Evolutionary conservation across 2,797 vertebrate genomes (phyloP), one percentile per base, ranked within the genome.

Genomic region (Hyperoplus immaculatus): DNA sequence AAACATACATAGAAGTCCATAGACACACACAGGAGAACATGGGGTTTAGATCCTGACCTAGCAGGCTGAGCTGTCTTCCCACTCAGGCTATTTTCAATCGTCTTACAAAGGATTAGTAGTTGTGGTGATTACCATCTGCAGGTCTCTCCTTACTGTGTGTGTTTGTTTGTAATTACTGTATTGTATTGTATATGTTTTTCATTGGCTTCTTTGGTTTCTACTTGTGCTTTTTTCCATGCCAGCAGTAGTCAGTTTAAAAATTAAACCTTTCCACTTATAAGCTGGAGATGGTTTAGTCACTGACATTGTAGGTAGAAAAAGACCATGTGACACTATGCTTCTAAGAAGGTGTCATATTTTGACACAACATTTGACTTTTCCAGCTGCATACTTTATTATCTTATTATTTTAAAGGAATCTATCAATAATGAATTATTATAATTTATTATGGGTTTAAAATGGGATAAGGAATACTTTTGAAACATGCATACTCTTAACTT

Each of bases 71-170:
- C 50, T 69, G 47, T 59, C 69, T 72, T 69, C 8, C 14, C 73
- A 73, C 71, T 71, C 64, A 6, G 80, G 89, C 91, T 95, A 94
- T 95, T 94, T 95, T 83, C 85, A 93, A 82, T 90, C 75, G 86
- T 89, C 85, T 94, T 94, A 94, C 59, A 55, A 65, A 77, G 87
- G 95, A 95, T 95, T 94, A 95, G 74, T 80, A 65, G 36, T 29
- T 29, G 29, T 74, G 75, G 86, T 84, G 91, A 92, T 94, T 93
- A 90, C 68, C 79, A 67, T 68, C 75, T 65, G 80, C 53, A 71
- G 76, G 73, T 62, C 62, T 72, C 49, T 54, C 13, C 46, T 51
- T 14, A 5, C 41, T 64, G 53, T 55, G 56, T 53, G 14, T 72
- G 42, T 75, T 39, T 68, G 10, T 69, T 16, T 61, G 45, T 76